Evolutionary conservation across 2,797 vertebrate species (phyloP), one percentile per base, ranked within the genome.

Genomic region (Acestrorhynchus altus): DNA sequence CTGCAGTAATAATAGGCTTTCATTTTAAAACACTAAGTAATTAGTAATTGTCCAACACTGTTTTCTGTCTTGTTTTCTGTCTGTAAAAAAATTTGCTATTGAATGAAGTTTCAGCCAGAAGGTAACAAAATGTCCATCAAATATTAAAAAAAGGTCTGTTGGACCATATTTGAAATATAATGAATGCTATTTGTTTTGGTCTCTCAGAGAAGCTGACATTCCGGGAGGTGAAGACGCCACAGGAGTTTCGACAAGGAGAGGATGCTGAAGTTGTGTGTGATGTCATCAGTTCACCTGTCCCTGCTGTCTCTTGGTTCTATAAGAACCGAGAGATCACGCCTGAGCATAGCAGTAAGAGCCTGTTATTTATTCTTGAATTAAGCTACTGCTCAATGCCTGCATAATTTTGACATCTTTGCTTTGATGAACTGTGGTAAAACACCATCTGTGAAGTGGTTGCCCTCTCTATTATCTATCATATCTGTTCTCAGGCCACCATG

Each of bases 161-260:
- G n/a, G n/a, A 39, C 18, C 31, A 61, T n/a, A 18, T 61, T 16
- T 18, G 0, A 18, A 22, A 18, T 15, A 1, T 47, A 22, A 8
- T 60, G 44, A 16, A 8, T 31, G 18, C 12, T 77, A 82, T 81
- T 49, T 13, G 81, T 91, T 76, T 78, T 64, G 46, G 3, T 35
- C 44, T 22, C 56, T 4, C 93, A 99, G 98, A 99, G 93, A 96
- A 95, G 88, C 94, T 99, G 86, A 97, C 95, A 42, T 99, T 98
- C 88, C 93, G 81, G 79, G 96, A 97, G 49, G 92, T 98, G 72
- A 77, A 91, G 24, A 97, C 97, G 1, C 96, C 96, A 2, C 98
- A 99, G 85, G 98, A 98, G 89, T 99, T 99, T 87, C 93, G 94
- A 65, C 93, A 96, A 79, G 96, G 95, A 0, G 96, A 97, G 76